Conservation (phyloP, 2,888 invertebrate species). For the Argyresthia goedartella region DNA sequence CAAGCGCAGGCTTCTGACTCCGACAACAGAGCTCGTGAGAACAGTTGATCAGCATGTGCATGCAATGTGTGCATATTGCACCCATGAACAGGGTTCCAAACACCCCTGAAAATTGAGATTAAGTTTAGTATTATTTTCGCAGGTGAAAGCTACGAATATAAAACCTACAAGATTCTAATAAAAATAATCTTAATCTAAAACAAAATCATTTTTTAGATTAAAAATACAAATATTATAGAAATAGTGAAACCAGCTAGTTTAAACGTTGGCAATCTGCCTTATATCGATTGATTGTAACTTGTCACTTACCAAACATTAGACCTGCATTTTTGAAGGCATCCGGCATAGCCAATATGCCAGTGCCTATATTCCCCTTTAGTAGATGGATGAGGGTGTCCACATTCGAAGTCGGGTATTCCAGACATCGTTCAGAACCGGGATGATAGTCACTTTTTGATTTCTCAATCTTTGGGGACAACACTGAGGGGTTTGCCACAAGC, state of each 20-base stretch:
- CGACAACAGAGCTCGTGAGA: constrained; percentile 81
- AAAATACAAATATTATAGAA: too few relatives aligned
- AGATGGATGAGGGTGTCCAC: constrained; percentile 82
- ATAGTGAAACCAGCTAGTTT: too few relatives aligned
- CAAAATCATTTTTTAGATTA: neutral
- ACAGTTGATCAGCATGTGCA: constrained; percentile 85
- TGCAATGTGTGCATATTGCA: constrained; percentile 91
- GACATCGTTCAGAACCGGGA: constrained; percentile 75
- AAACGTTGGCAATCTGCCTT: too few relatives aligned
- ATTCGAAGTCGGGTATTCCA: constrained; percentile 86
- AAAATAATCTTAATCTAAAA: neutral
- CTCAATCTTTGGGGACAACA: constrained; percentile 27
- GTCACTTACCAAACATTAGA: constrained; percentile 77
- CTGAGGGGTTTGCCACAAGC: constrained; percentile 31
- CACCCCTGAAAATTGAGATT: constrained; percentile 69
- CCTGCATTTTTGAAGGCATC: constrained; percentile 94
- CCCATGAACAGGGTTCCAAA: constrained; percentile 87
- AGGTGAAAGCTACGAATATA: neutral
- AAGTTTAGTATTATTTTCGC: neutral
- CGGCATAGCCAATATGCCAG: constrained; percentile 97
- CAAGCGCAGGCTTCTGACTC: constrained; percentile 76
- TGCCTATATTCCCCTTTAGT: constrained; percentile 84
- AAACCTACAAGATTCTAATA: neutral
- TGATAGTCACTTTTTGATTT: constrained; percentile 49
- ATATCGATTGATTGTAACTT: neutral